A percentile compares a stretch with the other conserved stretches of the same genome.
These are phyloP conservation scores for Caenorhabditis angaria DNA, from an alignment of 2,888 invertebrate genomes.

Conservation along the genomic window DNA sequence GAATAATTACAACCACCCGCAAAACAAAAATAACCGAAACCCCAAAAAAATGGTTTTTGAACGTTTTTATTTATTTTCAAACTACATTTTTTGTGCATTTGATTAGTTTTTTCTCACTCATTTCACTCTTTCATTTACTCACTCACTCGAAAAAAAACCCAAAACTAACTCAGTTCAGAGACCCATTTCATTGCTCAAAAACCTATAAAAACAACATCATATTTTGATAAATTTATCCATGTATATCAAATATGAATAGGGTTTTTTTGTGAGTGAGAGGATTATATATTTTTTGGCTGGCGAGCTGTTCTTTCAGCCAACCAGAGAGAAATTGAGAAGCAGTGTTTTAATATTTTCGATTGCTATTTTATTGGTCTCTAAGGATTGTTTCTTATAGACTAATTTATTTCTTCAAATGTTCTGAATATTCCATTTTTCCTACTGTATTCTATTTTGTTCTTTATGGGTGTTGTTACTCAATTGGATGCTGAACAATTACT, in stretches of 20 bases:
- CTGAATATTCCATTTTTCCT: not conserved
- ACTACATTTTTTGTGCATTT: too few species aligned
- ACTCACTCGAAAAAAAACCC: not conserved
- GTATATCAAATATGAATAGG: constrained; percentile 37
- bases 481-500: constrained; percentile 42
- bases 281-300: not conserved
- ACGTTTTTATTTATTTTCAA: too few species aligned
- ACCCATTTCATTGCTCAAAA: not conserved
- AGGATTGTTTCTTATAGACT: constrained; percentile 6
- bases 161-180: not conserved
- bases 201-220: not conserved
- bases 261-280: not conserved
- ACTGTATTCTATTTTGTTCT: not conserved
- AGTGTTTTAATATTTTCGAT: not conserved
- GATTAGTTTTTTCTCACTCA: too few species aligned
- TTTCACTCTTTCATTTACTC: too few species aligned
- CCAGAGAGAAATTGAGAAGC: not conserved
- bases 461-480: constrained; percentile 31
- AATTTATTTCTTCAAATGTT: not conserved
- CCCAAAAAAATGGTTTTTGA: too few species aligned
- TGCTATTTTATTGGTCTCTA: not conserved
- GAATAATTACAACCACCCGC: too few species aligned
- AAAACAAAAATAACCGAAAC: too few species aligned
- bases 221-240: constrained; percentile 40
- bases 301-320: not conserved